A percentile compares a stretch with the other conserved stretches of the same genome.
phyloP scores from a whole-genome alignment of 2,113 vertebrate species.

The Proteles cristata region DNA sequence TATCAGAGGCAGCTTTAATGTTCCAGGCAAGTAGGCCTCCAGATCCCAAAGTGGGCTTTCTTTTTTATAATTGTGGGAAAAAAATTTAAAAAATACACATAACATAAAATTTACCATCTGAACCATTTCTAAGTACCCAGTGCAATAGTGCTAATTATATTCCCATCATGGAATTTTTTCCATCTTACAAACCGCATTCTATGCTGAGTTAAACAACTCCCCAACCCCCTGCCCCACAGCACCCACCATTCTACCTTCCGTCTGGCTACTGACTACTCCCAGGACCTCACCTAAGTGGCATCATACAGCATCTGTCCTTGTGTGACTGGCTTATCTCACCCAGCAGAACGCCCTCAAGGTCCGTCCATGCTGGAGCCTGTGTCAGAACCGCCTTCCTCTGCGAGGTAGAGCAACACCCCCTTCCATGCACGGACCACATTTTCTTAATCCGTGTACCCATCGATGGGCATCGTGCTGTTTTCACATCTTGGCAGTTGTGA shows the following conservation, averaged over 20 bases:
- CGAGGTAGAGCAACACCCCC: fast-evolving
- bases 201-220: background rate
- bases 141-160: background rate
- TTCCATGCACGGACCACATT: background rate
- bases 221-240: background rate
- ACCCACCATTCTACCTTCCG: background rate
- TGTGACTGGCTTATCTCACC: background rate
- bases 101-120: background rate
- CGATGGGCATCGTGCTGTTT: background rate
- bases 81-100: background rate
- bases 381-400: background rate
- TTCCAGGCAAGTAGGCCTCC: background rate
- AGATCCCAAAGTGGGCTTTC: too few relatives aligned
- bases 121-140: background rate
- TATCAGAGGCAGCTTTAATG: too few relatives aligned
- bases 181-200: background rate
- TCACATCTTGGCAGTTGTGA: background rate
- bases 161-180: background rate
- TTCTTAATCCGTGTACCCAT: fast-evolving
- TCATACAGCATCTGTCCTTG: background rate
- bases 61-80: too few relatives aligned
- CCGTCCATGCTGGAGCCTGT: fast-evolving
- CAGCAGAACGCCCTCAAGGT: background rate
- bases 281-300: fast-evolving
- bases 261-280: too few relatives aligned